Base-by-base conservation (phyloP, 2,113 vertebrate genomes). In the Oxygymnocypris stewartii region DNA sequence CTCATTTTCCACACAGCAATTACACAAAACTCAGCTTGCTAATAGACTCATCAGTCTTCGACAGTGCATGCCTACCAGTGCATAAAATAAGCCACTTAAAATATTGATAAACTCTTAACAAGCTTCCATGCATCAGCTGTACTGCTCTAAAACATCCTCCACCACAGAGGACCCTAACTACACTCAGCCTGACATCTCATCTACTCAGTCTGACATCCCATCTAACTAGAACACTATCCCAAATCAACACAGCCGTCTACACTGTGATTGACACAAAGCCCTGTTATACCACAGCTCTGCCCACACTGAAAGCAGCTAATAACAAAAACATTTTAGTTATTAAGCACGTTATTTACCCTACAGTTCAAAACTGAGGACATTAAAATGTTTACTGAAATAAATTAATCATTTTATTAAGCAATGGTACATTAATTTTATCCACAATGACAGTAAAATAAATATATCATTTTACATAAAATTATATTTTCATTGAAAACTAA, bases 31-130 rank as follows among this genome's bases (percentile, higher is more conserved):
- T 63, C 87, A 57, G 79, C 44, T 47, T 67, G 42, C 79, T 88
- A 88, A 91, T 83, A 88, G 88, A 85, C 89, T 84, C 82, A 84
- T 88, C 84, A 51, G 44, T 88, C 88, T 88, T 89, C 73, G 61
- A 82, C 67, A 35, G 65, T 69, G 37, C 37, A 83, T 37, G 59
- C 67, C 83, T 79, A 81, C 57, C 73, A 80, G 85, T 54, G 85
- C 89, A 84, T 87, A 86, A 90, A 90, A 89, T 79, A 87, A 88
- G 88, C 88, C 77, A 75, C 86, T 89, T 87, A 84, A 89, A 90
- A 90, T 90, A 90, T 89, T 88, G 88, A 91, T 91, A 85, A 88
- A 77, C 18, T 77, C 77, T 82, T 89, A 90, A 89, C 90, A 90
- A 91, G 85, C 79, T 61, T 42, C 89, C 47, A 57, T 84, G 84